Base-by-base conservation (phyloP, 2,797 vertebrate species). In the Bucorvus abyssinicus region DNA sequence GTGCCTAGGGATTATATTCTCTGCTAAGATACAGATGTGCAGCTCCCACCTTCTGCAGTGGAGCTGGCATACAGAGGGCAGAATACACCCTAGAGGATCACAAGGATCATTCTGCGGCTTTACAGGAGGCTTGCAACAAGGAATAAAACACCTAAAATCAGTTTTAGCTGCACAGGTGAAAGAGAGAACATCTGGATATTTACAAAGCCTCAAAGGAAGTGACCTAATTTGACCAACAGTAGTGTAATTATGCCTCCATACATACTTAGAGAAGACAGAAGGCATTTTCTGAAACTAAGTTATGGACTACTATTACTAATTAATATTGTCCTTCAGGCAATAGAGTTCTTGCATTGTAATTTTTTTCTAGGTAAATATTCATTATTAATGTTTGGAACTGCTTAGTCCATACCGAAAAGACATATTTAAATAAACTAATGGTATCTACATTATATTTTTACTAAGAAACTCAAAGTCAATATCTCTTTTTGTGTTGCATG, bases 121-220 rank as follows among this genome's bases (percentile, higher is more conserved):
- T 96, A 96, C 93, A 94, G 91, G 93, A 97, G 97, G 94, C 96
- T 95, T 95, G 92, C 60, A 92, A 79, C 19, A 81, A 91, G 75
- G 92, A 95, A 96, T 87, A 87, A 95, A 87, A 94, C 79, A 76
- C 73, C 59, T 65, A 92, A 95, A 87, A 94, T 83, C 82, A 87
- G 74, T 75, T 92, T 93, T 93, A 95, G 86, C 85, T 95, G 53
- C 86, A 87, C 40, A 94, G 78, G 96, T 97, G 96, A 97, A 98
- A 98, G 97, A 89, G 85, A 96, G 93, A 98, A 98, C 95, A 98
- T 98, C 98, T 98, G 97, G 96, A 96, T 98, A 95, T 97, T 97
- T 98, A 96, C 93, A 97, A 97, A 97, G 42, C 70, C 91, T 98
- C 97, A 92, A 96, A 98, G 97, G 97, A 98, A 98, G 97, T 97